A percentile compares a stretch with the other conserved stretches of the same genome.
Conservation (phyloP, 2,888 invertebrate species). For the Limulus polyphemus region DNA sequence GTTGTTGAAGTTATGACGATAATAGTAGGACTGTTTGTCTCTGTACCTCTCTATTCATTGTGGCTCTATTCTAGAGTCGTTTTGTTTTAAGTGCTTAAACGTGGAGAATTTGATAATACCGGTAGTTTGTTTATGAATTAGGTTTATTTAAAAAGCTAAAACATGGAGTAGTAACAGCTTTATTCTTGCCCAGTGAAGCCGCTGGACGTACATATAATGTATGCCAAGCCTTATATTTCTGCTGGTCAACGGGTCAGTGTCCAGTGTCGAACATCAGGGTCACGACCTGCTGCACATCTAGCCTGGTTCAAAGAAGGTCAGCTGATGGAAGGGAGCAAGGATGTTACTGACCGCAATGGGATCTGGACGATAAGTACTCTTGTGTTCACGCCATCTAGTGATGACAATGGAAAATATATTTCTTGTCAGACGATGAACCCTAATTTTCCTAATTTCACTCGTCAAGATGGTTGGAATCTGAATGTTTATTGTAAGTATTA, state of each 20-base stretch:
- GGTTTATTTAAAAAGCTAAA: too few species aligned
- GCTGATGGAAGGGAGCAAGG: constrained; percentile 20
- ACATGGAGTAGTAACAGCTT: too few species aligned
- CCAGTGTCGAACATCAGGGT: constrained; percentile 24
- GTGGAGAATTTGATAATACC: too few species aligned
- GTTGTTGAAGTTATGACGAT: too few species aligned
- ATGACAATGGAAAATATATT: constrained; percentile 29
- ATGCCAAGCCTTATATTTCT: constrained; percentile 21
- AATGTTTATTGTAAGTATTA: constrained; percentile 28
- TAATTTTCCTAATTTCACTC: constrained; percentile 25
- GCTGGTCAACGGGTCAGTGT: constrained; percentile 23
- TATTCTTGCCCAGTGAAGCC: constrained; percentile 16
- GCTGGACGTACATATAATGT: constrained; percentile 22
- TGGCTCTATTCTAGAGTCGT: too few species aligned
- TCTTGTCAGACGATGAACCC: constrained; percentile 29
- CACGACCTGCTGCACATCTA: constrained; percentile 25
- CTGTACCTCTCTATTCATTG: too few species aligned
- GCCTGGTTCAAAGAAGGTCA: constrained; percentile 26
- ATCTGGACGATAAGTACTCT: constrained; percentile 28
- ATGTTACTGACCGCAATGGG: constrained; percentile 24
- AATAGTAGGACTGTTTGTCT: too few species aligned
- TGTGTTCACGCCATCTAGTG: constrained; percentile 25
- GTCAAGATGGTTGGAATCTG: constrained; percentile 28
- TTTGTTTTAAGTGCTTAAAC: too few species aligned
- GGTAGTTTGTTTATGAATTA: too few species aligned